Evolutionary conservation across 1,140 invertebrate species (phyloP).

Genomic region (Arctopsyche grandis): DNA sequence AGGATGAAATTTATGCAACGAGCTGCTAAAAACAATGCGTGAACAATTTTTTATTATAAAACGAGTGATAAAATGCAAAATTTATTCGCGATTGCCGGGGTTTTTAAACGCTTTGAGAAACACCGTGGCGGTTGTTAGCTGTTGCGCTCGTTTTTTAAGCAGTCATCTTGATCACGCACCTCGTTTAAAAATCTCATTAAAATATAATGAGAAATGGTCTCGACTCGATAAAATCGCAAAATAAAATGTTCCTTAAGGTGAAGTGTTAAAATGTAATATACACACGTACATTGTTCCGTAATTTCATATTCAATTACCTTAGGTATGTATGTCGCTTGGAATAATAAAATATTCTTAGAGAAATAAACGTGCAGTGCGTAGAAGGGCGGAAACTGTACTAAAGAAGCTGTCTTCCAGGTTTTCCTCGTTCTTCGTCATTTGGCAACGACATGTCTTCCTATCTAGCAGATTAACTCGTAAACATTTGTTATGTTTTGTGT

Average conservation of each 20-base stretch:
- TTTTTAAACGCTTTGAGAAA: neutral
- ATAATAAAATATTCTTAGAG: no score
- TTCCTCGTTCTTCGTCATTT: slow-evolving; percentile 2
- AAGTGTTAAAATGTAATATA: no score
- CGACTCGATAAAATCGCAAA: slow-evolving; percentile 15
- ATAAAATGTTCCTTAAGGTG: slow-evolving; percentile 5
- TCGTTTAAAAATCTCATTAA: slow-evolving; percentile 31
- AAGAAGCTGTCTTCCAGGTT: neutral
- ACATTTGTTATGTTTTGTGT: slow-evolving; percentile 16
- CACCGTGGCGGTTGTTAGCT: neutral
- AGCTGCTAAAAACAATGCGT: no score
- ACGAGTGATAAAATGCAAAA: no score
- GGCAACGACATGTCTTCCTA: slow-evolving; percentile 4
- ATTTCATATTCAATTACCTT: no score
- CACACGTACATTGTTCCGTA: no score
- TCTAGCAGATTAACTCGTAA: slow-evolving; percentile 25
- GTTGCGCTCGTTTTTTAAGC: neutral
- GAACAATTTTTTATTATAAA: no score
- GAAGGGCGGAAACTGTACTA: neutral
- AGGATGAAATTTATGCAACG: no score
- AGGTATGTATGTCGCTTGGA: no score
- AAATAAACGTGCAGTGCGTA: neutral
- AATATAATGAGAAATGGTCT: slow-evolving; percentile 22
- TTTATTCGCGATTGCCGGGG: no score
- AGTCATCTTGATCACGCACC: slow-evolving; percentile 28